A percentile compares a stretch with the other conserved stretches of the same genome.
Conservation (phyloP, 1,140 invertebrate genomes). For the Gerris buenoi region DNA sequence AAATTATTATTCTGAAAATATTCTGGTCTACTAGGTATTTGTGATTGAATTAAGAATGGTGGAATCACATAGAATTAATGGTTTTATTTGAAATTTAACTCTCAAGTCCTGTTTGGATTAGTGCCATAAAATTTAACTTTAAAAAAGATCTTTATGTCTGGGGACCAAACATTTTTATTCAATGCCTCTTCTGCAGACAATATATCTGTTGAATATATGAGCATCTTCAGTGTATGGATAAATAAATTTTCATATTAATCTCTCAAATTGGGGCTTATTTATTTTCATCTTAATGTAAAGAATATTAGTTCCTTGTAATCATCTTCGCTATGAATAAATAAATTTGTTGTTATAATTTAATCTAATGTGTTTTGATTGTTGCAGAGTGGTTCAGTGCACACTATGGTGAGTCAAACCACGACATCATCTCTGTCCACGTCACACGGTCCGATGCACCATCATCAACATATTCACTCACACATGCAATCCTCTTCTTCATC, state of each 20-base stretch:
- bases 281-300: too few relatives aligned
- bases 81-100: not conserved
- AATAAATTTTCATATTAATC: too few relatives aligned
- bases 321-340: too few relatives aligned
- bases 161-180: not conserved
- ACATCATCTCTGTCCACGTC: constrained; percentile 29
- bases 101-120: not conserved
- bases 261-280: too few relatives aligned
- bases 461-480: constrained; percentile 27
- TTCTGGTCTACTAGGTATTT: too few relatives aligned
- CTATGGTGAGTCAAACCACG: constrained; percentile 17
- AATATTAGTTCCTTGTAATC: too few relatives aligned
- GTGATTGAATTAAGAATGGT: not conserved
- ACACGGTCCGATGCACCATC: constrained; percentile 31
- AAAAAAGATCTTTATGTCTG: not conserved
- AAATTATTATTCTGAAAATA: too few relatives aligned
- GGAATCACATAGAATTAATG: not conserved
- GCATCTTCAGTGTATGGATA: too few relatives aligned
- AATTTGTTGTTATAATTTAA: too few relatives aligned
- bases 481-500: constrained; percentile 5
- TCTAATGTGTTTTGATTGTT: too few relatives aligned
- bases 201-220: too few relatives aligned
- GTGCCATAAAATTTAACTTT: too few relatives aligned
- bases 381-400: constrained; percentile 1
- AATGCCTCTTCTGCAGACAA: not conserved